Evolutionary conservation across 2,113 vertebrate genomes (phyloP).

Genomic region (Ailurus styani): DNA sequence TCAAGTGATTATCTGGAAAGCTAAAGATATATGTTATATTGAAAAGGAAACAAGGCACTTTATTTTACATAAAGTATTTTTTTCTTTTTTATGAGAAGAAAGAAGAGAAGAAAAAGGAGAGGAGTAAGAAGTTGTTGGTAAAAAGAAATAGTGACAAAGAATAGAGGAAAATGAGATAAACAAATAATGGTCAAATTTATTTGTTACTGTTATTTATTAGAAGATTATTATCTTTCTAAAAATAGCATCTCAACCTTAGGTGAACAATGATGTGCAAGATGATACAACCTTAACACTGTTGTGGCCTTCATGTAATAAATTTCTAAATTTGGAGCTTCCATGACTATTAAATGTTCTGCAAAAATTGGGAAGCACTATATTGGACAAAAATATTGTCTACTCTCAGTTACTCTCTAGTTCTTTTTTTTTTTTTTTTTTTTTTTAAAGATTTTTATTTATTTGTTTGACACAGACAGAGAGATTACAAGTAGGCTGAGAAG

Average conservation of each 20-base stretch:
- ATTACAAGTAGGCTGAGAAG: too few relatives aligned
- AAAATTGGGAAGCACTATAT: not conserved
- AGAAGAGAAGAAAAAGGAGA: not conserved
- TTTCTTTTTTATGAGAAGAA: not conserved
- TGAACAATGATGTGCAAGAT: not conserved
- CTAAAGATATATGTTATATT: not conserved
- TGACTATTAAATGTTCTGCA: not conserved
- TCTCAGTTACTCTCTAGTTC: not conserved
- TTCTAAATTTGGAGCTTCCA: not conserved
- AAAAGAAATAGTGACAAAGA: not conserved
- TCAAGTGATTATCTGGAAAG: not conserved
- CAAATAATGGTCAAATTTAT: not conserved
- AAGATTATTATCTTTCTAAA: not conserved
- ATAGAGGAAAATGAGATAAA: not conserved
- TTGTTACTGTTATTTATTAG: not conserved
- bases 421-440: too few relatives aligned
- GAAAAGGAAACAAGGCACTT: not conserved
- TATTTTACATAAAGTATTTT: not conserved
- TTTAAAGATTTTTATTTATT: too few relatives aligned
- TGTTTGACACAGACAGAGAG: too few relatives aligned
- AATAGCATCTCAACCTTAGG: not conserved
- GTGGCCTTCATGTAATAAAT: not conserved
- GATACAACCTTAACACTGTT: not conserved
- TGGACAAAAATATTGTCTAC: not conserved
- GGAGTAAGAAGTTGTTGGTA: too few relatives aligned